Evolutionary conservation across 2,888 invertebrate species (phyloP), one percentile per base, ranked within the genome.

Genomic region (Rhamphomyia laevipes): DNA sequence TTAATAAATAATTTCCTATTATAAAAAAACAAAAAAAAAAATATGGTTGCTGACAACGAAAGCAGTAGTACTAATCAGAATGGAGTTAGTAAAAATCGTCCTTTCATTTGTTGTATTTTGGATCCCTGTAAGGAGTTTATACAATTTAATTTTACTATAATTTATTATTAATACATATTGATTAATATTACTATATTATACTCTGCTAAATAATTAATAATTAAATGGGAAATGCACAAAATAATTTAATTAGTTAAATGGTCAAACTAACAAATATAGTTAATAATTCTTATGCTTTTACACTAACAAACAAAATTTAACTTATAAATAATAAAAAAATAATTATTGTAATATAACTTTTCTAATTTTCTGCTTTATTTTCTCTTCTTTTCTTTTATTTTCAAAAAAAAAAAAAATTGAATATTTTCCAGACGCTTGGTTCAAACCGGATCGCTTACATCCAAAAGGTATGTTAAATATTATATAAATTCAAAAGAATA

Each of bases 401-500:
- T 38, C 17, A 51, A 40, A 47, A 18, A 40, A 47, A 45, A 45
- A 31, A 43, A 23, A 23, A 43, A 5, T 21, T 21, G 21, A 7
- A 50, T 46, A 53, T 74, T 74, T 84, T 88, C 65, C 86, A 90
- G 90, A 87, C 82, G 85, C 88, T 76, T 90, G 89, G 90, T 89
- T 89, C 80, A 86, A 87, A 73, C 89, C 89, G 67, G 86, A 87
- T 75, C 83, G 86, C 75, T 83, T 90, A 74, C 86, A 90, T 74
- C 90, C 90, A 61, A 82, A 81, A 83, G 89, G 90, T 90, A 82
- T 85, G 86, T 77, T 13, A 4, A 13, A 13, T 6, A 13, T n/a
- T n/a, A n/a, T n/a, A 33, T n/a, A 35, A 2, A 13, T 35, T 35
- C 7, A 33, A 13, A 33, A 33, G 23, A 27, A 6, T 27, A 6